Evolutionary conservation across 1,140 invertebrate genomes (phyloP), one percentile per base, ranked within the genome.

Genomic region (Odontomachus brunneus): DNA sequence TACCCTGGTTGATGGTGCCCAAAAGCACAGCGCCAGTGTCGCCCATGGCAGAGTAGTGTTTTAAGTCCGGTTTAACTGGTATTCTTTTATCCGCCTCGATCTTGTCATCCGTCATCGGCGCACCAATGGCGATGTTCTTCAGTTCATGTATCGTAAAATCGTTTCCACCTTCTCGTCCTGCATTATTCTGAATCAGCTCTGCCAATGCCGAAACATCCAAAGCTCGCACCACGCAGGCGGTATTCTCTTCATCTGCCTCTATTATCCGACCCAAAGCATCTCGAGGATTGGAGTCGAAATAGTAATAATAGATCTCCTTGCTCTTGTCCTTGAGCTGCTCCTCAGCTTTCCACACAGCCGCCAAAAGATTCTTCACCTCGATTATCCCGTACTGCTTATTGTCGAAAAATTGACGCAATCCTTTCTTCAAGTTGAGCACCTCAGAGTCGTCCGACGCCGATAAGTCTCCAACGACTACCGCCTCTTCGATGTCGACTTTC

Each of bases 271-370:
- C 90, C 9, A 88, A 19, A n/a, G 60, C 83, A 1, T 84, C 73
- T 9, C 88, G 62, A 11, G 92, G 90, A 75, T 92, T 90, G 1
- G 90, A 74, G 73, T 92, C 88, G 29, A 92, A 93, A 3, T 88
- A 84, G 33, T 93, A 94, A 24, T 93, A 94, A 11, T 83, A 63
- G 3, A 59, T 84, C 49, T 85, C 67, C 19, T 86, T 84, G 0
- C 75, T 72, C 15, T 80, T 85, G 19, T 90, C 84, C n/a, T 88
- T 90, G 0, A 80, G 57, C 22, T 92, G 89, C n/a, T 94, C 89
- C 17, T 91, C 88, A 0, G 62, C 81, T 63, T 91, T 93, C 92
- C 92, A 94, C 2, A 93, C 84, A 0, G 90, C 91, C 2, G 92
- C 74, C 0, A 59, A 82, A n/a, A 90, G 15, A 29, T 87, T 72